phyloP scores from a whole-genome alignment of 2,888 invertebrate genomes.

The Dynastes maya region DNA sequence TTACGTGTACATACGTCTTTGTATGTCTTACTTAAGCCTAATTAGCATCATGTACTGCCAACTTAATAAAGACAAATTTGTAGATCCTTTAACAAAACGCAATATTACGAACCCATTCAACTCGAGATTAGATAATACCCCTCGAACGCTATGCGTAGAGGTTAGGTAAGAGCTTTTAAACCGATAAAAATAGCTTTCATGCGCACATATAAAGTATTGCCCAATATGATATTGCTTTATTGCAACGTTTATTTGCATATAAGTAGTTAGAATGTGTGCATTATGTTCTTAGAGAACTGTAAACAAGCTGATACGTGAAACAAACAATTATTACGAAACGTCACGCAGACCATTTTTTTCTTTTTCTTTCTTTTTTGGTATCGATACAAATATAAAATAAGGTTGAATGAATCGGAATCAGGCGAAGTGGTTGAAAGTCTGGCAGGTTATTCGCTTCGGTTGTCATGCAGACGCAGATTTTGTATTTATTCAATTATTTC shows the following conservation, averaged over 20 bases:
- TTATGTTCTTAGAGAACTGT: too few relatives aligned
- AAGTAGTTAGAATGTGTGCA: not conserved
- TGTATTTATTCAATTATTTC: too few relatives aligned
- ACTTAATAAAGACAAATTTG: not conserved
- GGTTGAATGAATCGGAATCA: too few relatives aligned
- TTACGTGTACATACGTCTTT: not conserved
- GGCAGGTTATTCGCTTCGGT: too few relatives aligned
- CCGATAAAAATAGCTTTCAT: not conserved
- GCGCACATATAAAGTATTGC: not conserved
- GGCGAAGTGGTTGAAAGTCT: too few relatives aligned
- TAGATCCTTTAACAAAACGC: not conserved
- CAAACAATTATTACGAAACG: too few relatives aligned
- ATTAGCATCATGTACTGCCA: not conserved
- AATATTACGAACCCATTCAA: not conserved
- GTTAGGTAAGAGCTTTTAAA: not conserved
- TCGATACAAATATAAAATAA: too few relatives aligned
- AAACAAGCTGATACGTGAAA: too few relatives aligned
- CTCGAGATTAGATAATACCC: not conserved
- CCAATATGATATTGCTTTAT: slow-evolving; percentile 1
- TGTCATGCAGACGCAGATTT: too few relatives aligned
- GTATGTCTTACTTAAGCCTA: not conserved
- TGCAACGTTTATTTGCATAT: slow-evolving; percentile 13
- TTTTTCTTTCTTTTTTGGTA: too few relatives aligned
- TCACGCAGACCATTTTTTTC: too few relatives aligned
- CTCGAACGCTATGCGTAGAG: not conserved